A percentile compares a stretch with the other conserved stretches of the same genome.
Evolutionary conservation across 2,888 invertebrate genomes (phyloP).

Genomic region (Microchrysa polita): DNA sequence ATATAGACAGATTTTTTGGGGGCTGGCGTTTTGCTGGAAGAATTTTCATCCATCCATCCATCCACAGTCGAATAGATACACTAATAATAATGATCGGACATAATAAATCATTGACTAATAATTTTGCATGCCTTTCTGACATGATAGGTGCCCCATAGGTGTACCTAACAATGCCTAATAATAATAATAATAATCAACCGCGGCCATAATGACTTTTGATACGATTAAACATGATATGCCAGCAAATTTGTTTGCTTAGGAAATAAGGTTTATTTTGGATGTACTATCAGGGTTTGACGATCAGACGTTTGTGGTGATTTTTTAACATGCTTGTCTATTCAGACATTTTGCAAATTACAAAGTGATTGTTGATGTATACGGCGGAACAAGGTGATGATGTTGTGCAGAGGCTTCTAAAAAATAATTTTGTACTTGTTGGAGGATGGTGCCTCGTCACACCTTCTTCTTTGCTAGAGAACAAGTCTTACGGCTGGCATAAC

Average conservation of each 20-base stretch:
- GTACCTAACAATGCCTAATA: too few species aligned
- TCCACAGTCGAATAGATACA: background rate
- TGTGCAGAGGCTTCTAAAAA: too few species aligned
- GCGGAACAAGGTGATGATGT: too few species aligned
- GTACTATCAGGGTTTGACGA: too few species aligned
- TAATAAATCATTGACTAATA: conserved; percentile 32
- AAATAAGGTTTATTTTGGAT: conserved; percentile 37
- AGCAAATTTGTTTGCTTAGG: conserved; percentile 19
- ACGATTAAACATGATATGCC: background rate
- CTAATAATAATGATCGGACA: conserved; percentile 23
- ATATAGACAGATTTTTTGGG: background rate
- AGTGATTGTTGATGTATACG: too few species aligned
- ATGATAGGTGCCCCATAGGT: conserved; percentile 1
- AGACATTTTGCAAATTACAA: too few species aligned
- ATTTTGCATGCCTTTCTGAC: conserved; percentile 37
- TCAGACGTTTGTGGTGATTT: too few species aligned
- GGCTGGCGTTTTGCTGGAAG: conserved; percentile 27
- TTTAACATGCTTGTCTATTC: too few species aligned
- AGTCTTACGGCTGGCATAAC: background rate
- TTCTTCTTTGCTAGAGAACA: background rate
- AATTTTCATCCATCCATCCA: too few species aligned
- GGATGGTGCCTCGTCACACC: conserved; percentile 14
- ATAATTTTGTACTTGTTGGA: too few species aligned
- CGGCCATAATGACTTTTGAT: background rate
- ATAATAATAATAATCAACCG: too few species aligned